These are phyloP conservation scores for Synanthedon vespiformis DNA, from an alignment of 2,888 invertebrate species.

Conservation along the genomic window DNA sequence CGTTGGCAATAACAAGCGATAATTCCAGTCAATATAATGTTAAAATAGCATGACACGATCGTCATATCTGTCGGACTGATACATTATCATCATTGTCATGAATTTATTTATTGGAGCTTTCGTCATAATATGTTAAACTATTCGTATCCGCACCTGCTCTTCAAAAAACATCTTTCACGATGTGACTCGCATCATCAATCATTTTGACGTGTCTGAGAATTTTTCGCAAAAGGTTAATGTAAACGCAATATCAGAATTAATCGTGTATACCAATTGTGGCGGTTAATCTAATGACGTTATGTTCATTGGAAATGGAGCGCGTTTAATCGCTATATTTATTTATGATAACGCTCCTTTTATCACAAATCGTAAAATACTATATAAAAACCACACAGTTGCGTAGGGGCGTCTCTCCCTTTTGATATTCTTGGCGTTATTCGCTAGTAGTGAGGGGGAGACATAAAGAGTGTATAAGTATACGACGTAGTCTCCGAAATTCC, in stretches of 20 bases:
- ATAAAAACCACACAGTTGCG: constrained; percentile 15
- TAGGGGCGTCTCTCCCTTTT: constrained; percentile 31
- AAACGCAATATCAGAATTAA: constrained; percentile 12
- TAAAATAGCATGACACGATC: no score
- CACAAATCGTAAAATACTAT: constrained; percentile 21
- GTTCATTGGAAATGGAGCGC: no score
- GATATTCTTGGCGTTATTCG: constrained; percentile 42
- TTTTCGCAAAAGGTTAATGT: constrained; percentile 47
- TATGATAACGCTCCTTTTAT: constrained; percentile 5
- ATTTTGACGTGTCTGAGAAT: constrained; percentile 33
- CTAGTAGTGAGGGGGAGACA: constrained; percentile 20
- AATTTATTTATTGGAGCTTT: no score
- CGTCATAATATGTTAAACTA: constrained; percentile 1
- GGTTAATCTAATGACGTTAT: no score
- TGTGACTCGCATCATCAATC: constrained; percentile 40
- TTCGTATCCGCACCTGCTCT: constrained; percentile 5
- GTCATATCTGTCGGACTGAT: no score
- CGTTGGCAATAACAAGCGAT: background rate
- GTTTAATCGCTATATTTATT: constrained; percentile 19
- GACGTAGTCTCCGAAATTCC: constrained; percentile 52
- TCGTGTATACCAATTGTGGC: background rate
- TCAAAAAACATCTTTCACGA: constrained; percentile 31
- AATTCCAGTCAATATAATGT: no score
- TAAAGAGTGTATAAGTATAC: constrained; percentile 21
- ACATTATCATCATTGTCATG: no score